These are phyloP conservation scores for Meandrusa payeni DNA, from an alignment of 2,888 invertebrate genomes.

Conservation along the genomic window DNA sequence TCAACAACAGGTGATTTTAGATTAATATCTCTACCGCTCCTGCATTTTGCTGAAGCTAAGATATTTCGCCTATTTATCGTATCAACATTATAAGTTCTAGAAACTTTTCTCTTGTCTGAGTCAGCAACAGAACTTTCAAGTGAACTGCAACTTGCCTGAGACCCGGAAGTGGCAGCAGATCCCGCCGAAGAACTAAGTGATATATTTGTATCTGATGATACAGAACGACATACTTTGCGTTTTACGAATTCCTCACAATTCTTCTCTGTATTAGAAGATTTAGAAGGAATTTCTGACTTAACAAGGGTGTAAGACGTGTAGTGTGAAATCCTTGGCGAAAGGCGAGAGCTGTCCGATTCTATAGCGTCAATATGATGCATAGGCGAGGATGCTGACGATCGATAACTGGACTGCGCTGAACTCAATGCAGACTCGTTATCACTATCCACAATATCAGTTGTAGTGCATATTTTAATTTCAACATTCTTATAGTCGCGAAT, in stretches of 20 bases:
- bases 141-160: constrained; percentile 85
- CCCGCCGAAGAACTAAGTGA: constrained; percentile 85
- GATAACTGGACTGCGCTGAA: constrained; percentile 89
- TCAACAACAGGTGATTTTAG: constrained; percentile 86
- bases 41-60: constrained; percentile 91
- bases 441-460: constrained; percentile 83
- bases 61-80: constrained; percentile 93
- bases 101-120: constrained; percentile 83
- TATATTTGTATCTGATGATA: constrained; percentile 87
- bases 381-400: constrained; percentile 88
- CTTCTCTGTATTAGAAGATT: constrained; percentile 53
- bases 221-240: constrained; percentile 83
- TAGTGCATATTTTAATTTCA: constrained; percentile 70
- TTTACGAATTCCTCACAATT: constrained; percentile 71
- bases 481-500: constrained; percentile 63
- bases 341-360: constrained; percentile 77
- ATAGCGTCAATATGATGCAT: constrained; percentile 83
- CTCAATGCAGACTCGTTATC: constrained; percentile 95
- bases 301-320: constrained; percentile 63
- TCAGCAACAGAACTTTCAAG: constrained; percentile 83
- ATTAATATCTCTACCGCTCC: constrained; percentile 89
- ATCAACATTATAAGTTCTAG: constrained; percentile 90
- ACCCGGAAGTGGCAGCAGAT: constrained; percentile 87
- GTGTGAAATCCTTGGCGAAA: constrained; percentile 69
- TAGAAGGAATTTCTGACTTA: constrained; percentile 64